Evolutionary conservation across 2,113 vertebrate species (phyloP), one percentile per base, ranked within the genome.

Genomic region (Podiceps cristatus): DNA sequence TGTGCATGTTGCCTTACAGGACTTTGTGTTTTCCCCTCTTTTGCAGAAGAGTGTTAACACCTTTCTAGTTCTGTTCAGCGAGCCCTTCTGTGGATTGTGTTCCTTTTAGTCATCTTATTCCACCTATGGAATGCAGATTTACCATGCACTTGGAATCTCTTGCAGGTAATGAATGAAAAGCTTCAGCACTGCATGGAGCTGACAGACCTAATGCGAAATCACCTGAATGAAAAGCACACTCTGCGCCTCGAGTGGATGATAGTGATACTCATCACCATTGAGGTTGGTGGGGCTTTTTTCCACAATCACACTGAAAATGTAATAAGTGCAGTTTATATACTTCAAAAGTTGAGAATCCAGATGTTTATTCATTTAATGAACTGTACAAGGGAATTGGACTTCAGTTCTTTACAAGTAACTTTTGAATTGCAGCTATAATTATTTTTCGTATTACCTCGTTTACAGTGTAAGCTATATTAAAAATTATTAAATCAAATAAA

Each of bases 161-260:
- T 75, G 23, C 75, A 99, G 99, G 99, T 99, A 52, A 99, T 99
- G 95, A 99, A 99, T 49, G 99, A 99, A 93, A 99, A 99, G 90
- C 98, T 99, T 42, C 99, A 99, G 72, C 99, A 99, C 94, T 99
- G 99, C 97, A 99, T 98, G 50, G 99, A 99, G 83, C 95, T 99
- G 40, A 99, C 99, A 9, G 99, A 99, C 92, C 97, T 99, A 27
- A 99, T 99, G 99, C 98, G 99, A 64, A 99, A 99, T 86, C 99
- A 99, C 96, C 97, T 99, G 96, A 99, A 98, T 6, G 99, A 99
- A 93, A 99, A 99, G 94, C 98, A 99, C 50, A 93, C 99, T 3
- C 97, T 99, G 23, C 99, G 99, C 56, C 96, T 99, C 13, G 99
- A 99, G 96, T 99, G 99, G 99, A 99, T 99, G 99, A 99, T 99